Evolutionary conservation across 2,113 vertebrate species (phyloP).

Genomic region (Archocentrus centrarchus): DNA sequence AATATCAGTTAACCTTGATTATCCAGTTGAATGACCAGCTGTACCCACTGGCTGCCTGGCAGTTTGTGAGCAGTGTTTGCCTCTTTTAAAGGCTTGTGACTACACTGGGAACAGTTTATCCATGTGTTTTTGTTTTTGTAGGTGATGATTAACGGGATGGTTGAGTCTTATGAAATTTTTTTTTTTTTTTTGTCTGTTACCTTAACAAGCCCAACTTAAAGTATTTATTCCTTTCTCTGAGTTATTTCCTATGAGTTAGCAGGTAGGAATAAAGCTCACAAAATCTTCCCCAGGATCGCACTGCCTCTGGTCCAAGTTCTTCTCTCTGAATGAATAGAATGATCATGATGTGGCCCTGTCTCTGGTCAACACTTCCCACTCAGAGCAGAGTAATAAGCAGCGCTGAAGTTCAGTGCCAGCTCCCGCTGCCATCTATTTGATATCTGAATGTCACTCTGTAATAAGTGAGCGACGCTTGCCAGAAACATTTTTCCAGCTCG

Average conservation of each 20-base stretch:
- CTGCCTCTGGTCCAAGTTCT: not conserved
- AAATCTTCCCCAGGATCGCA: not conserved
- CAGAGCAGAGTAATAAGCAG: constrained; percentile 45
- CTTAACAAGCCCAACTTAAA: not conserved
- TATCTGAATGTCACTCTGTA: constrained; percentile 59
- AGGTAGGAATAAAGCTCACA: not conserved
- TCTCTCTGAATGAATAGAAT: constrained; percentile 25
- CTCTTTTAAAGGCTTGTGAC: not conserved
- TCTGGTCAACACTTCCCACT: constrained; percentile 57
- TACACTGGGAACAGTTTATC: not conserved
- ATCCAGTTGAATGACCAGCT: constrained; percentile 37
- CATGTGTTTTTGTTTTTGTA: not conserved
- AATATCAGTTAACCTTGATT: constrained; percentile 54
- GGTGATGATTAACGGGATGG: not conserved
- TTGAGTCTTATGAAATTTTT: not conserved
- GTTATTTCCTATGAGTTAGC: not conserved
- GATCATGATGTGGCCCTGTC: constrained; percentile 18
- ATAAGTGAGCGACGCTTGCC: constrained; percentile 42
- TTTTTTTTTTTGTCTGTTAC: not conserved
- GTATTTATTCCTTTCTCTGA: not conserved
- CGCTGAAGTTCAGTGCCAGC: constrained; percentile 38
- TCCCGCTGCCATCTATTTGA: constrained; percentile 49
- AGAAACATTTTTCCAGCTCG: constrained; percentile 50
- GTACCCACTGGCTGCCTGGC: not conserved
- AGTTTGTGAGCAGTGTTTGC: constrained; percentile 14